Conservation (phyloP, 2,797 vertebrate genomes). For the Oceanodroma leucorhoa region DNA sequence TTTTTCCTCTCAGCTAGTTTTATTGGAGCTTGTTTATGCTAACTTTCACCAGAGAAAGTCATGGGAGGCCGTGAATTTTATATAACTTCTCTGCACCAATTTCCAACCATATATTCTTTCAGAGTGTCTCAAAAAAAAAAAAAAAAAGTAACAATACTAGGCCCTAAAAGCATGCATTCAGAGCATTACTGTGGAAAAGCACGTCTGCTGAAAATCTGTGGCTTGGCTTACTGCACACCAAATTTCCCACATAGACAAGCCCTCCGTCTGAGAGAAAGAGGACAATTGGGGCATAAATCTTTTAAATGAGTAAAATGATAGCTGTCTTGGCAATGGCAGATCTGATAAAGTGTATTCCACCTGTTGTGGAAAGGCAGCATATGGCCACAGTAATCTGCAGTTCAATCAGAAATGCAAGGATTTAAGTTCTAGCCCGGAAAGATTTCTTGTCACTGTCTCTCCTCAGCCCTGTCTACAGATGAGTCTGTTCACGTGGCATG, state of each 20-base stretch:
- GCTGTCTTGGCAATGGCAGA: constrained; percentile 47
- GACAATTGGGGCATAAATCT: constrained; percentile 51
- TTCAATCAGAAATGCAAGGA: constrained; percentile 30
- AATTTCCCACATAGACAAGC: constrained; percentile 27
- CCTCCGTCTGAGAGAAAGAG: background rate
- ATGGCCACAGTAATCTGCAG: constrained; percentile 43
- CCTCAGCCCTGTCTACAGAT: background rate
- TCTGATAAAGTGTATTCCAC: constrained; percentile 60
- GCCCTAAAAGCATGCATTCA: background rate
- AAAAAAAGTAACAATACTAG: background rate
- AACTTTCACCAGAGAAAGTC: background rate
- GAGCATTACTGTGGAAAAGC: background rate
- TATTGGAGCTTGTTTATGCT: background rate
- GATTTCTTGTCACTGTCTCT: background rate
- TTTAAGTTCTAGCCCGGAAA: constrained; percentile 18
- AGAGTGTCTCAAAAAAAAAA: background rate
- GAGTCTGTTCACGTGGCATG: background rate
- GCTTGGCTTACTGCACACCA: constrained; percentile 14
- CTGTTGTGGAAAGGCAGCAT: constrained; percentile 57
- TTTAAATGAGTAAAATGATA: constrained; percentile 59
- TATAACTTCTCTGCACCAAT: background rate
- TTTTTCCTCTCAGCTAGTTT: background rate
- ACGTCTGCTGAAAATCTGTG: background rate
- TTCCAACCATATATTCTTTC: background rate
- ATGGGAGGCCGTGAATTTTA: background rate